These are phyloP conservation scores for Zaprionus davidi DNA, from an alignment of 1,140 invertebrate genomes.

Conservation along the genomic window DNA sequence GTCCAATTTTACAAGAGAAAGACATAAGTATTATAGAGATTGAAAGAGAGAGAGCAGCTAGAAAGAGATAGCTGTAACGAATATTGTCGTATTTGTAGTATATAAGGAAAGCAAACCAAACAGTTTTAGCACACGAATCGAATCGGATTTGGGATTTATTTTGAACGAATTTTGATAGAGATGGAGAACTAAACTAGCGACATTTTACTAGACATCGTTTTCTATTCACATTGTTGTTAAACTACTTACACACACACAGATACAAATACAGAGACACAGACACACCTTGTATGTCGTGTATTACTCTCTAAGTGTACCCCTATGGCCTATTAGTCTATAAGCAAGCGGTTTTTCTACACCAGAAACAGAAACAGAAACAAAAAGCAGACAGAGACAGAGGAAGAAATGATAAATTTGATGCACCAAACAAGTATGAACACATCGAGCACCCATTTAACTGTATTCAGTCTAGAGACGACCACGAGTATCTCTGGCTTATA, in stretches of 20 bases:
- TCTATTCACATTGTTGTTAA: conserved; percentile 74
- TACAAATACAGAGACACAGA: conserved; percentile 4
- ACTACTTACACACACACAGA: conserved; percentile 49
- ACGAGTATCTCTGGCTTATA: conserved; percentile 31
- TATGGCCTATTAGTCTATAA: conserved; percentile 73
- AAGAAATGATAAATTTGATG: conserved; percentile 37
- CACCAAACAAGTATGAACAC: conserved; percentile 52
- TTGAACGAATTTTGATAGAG: conserved; percentile 69
- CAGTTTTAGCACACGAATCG: conserved; percentile 48
- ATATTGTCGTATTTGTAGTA: conserved; percentile 62
- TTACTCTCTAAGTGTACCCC: conserved; percentile 72
- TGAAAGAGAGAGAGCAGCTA: conserved; percentile 24
- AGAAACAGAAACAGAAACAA: conserved; percentile 43
- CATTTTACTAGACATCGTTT: conserved; percentile 72
- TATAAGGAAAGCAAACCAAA: conserved; percentile 54
- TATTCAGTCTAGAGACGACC: conserved; percentile 42
- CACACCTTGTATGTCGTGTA: conserved; percentile 45
- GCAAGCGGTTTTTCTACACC: conserved; percentile 62
- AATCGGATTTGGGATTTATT: conserved; percentile 80
- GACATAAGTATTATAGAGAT: conserved; percentile 50
- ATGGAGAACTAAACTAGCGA: conserved; percentile 31
- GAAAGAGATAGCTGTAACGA: conserved; percentile 17
- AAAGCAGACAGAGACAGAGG: conserved; percentile 11
- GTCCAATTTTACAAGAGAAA: conserved; percentile 77
- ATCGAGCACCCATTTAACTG: conserved; percentile 67